A percentile compares a stretch with the other conserved stretches of the same genome.
phyloP scores from a whole-genome alignment of 2,888 invertebrate genomes.

The Macroteleia sp. region DNA sequence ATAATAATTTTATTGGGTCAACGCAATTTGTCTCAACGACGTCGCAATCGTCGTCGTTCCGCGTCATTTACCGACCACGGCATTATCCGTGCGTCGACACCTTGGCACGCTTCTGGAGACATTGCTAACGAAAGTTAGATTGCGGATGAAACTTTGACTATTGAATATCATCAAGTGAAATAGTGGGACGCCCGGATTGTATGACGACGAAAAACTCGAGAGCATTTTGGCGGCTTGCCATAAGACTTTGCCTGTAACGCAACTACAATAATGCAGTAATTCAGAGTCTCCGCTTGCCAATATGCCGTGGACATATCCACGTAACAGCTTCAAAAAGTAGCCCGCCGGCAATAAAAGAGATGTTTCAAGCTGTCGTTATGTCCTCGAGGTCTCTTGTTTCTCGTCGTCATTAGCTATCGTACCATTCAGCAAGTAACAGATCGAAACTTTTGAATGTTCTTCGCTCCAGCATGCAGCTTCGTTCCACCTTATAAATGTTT shows the following conservation, averaged over 20 bases:
- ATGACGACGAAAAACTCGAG: conserved; percentile 69
- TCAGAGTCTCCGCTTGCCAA: conserved; percentile 78
- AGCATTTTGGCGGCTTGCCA: conserved; percentile 73
- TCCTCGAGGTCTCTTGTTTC: conserved; percentile 52
- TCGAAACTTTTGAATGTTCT: conserved; percentile 60
- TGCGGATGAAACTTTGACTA: conserved; percentile 78
- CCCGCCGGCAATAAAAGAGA: conserved; percentile 78
- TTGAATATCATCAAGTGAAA: conserved; percentile 82
- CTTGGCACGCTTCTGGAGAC: conserved; percentile 63
- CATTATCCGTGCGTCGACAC: conserved; percentile 56
- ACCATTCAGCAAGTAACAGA: conserved; percentile 51
- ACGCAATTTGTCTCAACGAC: conserved; percentile 46
- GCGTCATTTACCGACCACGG: conserved; percentile 42
- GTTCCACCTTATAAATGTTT: conserved; percentile 61
- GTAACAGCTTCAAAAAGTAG: conserved; percentile 79
- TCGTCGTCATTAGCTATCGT: conserved; percentile 57
- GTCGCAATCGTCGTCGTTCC: conserved; percentile 39
- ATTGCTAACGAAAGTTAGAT: conserved; percentile 61
- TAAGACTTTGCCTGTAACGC: conserved; percentile 75
- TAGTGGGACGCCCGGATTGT: conserved; percentile 70
- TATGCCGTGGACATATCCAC: conserved; percentile 80
- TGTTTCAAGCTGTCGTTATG: conserved; percentile 68
- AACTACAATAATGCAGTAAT: conserved; percentile 78
- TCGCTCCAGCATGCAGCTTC: conserved; percentile 25
- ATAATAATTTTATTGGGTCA: conserved; percentile 60